Evolutionary conservation across 1,140 invertebrate genomes (phyloP), one percentile per base, ranked within the genome.

Genomic region (Lepidurus arcticus): DNA sequence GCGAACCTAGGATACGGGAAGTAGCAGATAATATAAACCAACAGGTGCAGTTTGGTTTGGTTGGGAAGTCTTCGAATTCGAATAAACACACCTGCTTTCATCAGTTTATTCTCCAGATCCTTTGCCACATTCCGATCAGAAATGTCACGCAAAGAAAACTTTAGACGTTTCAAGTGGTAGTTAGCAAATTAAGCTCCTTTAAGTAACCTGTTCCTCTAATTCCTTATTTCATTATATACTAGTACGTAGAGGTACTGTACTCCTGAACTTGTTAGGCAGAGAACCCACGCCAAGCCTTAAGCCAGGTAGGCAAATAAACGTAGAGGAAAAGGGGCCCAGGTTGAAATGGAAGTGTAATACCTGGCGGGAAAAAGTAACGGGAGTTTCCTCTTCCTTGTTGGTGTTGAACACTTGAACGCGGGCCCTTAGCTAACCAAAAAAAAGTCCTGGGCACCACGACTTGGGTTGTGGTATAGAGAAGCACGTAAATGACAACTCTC

Each of bases 301-400:
- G 21, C 53, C 53, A 65, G 53, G 53, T 16, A 65, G 53, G 53
- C 16, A 21, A 65, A 65, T 16, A 65, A 7, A 16, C 21, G 16
- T 9, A 21, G 21, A 65, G 21, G 53, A 65, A 65, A 16, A 65
- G 53, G 53, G 21, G 16, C 53, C 53, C 16, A 21, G 47, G 6
- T 65, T 13, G 13, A 21, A 65, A 65, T n/a, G 21, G 47, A 13
- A 65, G 53, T 65, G 21, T 65, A 11, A 65, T 65, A 65, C 53
- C 53, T 65, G 53, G 53, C 53, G 53, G 53, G 53, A 65, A 65
- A 65, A 65, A 65, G 16, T 65, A 65, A 65, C 53, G 53, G 53
- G 53, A 65, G n/a, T 65, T 65, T 65, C 53, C 53, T 65, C 53
- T 65, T 65, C 53, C 53, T 65, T 65, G 21, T 65, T 65, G 21